These are phyloP conservation scores for Brachylomia viminalis DNA, from an alignment of 2,888 invertebrate species.

Conservation along the genomic window DNA sequence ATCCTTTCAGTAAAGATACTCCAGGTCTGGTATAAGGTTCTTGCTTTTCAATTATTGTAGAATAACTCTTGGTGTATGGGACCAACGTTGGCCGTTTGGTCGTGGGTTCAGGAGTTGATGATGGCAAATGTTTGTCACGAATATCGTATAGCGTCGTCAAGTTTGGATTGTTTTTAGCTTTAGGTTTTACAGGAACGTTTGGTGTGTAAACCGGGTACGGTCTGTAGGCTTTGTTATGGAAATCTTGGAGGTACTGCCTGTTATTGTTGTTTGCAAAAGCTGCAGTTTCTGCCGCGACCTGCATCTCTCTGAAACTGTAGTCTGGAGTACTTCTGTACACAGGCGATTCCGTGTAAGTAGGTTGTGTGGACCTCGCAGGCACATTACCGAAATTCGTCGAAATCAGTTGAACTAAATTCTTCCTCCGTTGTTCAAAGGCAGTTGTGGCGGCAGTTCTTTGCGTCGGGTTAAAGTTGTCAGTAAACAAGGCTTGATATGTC, in stretches of 20 bases:
- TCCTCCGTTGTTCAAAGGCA: slow-evolving; percentile 83
- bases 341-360: slow-evolving; percentile 81
- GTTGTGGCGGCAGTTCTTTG: slow-evolving; percentile 81
- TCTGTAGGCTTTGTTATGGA: slow-evolving; percentile 82
- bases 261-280: slow-evolving; percentile 92
- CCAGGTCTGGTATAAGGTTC: slow-evolving; percentile 88
- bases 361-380: slow-evolving; percentile 78
- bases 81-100: slow-evolving; percentile 85
- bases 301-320: slow-evolving; percentile 90
- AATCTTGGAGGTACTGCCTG: slow-evolving; percentile 85
- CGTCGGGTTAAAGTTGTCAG: slow-evolving; percentile 81
- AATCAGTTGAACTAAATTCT: slow-evolving; percentile 85
- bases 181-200: slow-evolving; percentile 75
- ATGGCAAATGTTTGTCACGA: slow-evolving; percentile 76
- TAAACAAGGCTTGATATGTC: slow-evolving; percentile 82
- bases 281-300: slow-evolving; percentile 94
- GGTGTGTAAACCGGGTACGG: slow-evolving; percentile 87
- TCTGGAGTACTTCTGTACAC: slow-evolving; percentile 84
- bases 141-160: slow-evolving; percentile 87
- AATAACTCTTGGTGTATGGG: slow-evolving; percentile 85
- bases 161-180: slow-evolving; percentile 82
- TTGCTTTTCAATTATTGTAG: slow-evolving; percentile 77
- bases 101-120: slow-evolving; percentile 74
- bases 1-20: slow-evolving; percentile 83
- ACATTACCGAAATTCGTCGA: slow-evolving; percentile 81